phyloP scores from a whole-genome alignment of 2,888 invertebrate species.

The Lasiommata megera region DNA sequence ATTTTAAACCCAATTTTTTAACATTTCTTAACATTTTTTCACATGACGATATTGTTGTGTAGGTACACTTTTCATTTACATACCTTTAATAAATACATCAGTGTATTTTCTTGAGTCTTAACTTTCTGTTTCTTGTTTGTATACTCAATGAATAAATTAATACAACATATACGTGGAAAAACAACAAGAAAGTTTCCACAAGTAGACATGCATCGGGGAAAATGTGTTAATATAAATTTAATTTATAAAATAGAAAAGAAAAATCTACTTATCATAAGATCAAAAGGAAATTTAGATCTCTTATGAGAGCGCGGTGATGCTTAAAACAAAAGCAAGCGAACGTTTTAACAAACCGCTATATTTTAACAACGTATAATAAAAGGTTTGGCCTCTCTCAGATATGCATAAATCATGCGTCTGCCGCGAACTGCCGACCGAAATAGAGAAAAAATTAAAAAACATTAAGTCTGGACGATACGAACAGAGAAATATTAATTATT shows the following conservation, averaged over 20 bases:
- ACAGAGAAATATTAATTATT: constrained; percentile 48
- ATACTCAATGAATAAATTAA: too few relatives aligned
- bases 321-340: constrained; percentile 75
- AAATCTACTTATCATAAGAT: not conserved
- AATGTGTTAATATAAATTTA: not conserved
- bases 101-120: too few relatives aligned
- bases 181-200: too few relatives aligned
- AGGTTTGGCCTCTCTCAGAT: constrained; percentile 78
- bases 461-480: constrained; percentile 64
- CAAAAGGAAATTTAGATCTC: constrained; percentile 55
- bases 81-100: too few relatives aligned
- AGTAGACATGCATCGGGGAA: not conserved
- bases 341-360: constrained; percentile 81
- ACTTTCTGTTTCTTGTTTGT: too few relatives aligned
- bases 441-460: constrained; percentile 81
- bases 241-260: not conserved
- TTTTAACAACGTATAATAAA: constrained; percentile 82
- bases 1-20: too few relatives aligned
- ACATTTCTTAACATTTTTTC: too few relatives aligned
- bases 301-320: constrained; percentile 66
- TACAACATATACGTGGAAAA: too few relatives aligned
- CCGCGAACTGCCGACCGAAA: constrained; percentile 79
- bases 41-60: too few relatives aligned
- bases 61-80: too few relatives aligned
- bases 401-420: constrained; percentile 80